Evolutionary conservation across 2,113 vertebrate species (phyloP).

Genomic region (Hyla sarda): DNA sequence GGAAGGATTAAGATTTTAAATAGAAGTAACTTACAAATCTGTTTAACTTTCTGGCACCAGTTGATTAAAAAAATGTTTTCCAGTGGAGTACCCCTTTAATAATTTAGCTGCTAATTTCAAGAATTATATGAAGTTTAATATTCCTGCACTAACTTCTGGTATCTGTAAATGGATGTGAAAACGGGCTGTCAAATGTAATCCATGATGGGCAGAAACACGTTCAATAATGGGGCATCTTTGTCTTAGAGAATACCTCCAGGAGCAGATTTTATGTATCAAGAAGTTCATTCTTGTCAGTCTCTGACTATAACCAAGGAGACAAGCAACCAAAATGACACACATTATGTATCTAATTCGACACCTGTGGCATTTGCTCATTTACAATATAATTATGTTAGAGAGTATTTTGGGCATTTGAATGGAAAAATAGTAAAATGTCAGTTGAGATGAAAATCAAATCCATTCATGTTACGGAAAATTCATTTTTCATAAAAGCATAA

Average conservation of each 20-base stretch:
- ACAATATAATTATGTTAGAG: conserved; percentile 48
- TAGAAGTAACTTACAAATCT: no score
- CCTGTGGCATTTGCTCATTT: conserved; percentile 47
- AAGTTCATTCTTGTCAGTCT: not conserved
- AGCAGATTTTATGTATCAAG: not conserved
- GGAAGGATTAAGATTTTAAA: no score
- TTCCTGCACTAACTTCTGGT: no score
- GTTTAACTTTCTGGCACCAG: no score
- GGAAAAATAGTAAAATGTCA: conserved; percentile 60
- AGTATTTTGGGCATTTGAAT: conserved; percentile 43
- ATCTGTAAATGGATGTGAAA: no score
- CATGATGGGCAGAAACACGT: no score
- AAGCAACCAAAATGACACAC: not conserved
- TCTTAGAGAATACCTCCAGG: not conserved
- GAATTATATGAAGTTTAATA: no score
- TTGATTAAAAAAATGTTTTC: no score
- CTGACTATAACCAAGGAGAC: not conserved
- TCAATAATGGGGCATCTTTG: no score
- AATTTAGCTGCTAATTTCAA: no score
- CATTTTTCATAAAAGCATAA: conserved; percentile 61
- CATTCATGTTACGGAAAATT: conserved; percentile 64
- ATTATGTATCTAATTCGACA: conserved; percentile 45
- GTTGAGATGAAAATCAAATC: conserved; percentile 61
- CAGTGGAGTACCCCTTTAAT: no score
- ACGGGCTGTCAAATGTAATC: no score